phyloP scores from a whole-genome alignment of 2,113 vertebrate genomes.

The Carlito syrichta region DNA sequence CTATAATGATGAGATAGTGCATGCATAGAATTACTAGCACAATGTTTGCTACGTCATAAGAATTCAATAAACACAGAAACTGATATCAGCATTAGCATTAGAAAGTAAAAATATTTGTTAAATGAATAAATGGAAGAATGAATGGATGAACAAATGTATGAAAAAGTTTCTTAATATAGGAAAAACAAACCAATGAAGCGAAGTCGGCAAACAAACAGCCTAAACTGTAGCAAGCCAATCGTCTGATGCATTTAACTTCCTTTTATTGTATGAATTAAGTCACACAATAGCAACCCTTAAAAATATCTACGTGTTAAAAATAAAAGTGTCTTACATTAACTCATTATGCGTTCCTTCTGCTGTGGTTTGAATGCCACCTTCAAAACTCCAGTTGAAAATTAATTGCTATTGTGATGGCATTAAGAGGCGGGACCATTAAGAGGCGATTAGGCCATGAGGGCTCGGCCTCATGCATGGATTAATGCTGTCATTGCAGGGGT shows the following conservation, averaged over 20 bases:
- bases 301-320: fast-evolving
- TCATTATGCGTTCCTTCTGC: background rate
- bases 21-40: fast-evolving
- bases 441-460: background rate
- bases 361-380: background rate
- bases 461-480: background rate
- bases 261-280: background rate
- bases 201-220: background rate
- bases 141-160: background rate
- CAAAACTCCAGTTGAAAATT: background rate
- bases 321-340: fast-evolving
- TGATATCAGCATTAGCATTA: fast-evolving
- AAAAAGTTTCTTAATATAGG: background rate
- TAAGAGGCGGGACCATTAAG: background rate
- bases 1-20: fast-evolving
- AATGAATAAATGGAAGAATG: background rate
- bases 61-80: fast-evolving
- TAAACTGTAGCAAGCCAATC: no score
- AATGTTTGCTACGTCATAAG: fast-evolving
- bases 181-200: background rate
- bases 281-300: background rate
- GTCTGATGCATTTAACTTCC: background rate
- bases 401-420: background rate
- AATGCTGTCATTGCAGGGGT: fast-evolving
- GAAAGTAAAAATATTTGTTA: background rate